These are phyloP conservation scores for Macrostomum lignano DNA, from an alignment of 1,140 invertebrate species.

Conservation along the genomic window DNA sequence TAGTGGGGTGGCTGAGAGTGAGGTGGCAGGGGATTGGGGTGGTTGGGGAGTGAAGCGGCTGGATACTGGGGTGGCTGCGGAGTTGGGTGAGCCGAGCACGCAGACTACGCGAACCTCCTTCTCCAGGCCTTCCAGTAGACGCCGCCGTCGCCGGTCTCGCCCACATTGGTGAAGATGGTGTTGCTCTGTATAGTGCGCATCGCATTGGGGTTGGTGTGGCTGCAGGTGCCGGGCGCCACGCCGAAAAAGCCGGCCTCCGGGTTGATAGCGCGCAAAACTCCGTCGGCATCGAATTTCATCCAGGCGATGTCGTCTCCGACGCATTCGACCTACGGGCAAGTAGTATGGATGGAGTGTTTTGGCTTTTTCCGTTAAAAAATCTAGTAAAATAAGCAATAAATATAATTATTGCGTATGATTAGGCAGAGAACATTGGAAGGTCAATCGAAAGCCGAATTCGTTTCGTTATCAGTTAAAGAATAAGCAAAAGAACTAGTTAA, in stretches of 20 bases:
- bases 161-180: conserved; percentile 7
- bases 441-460: no score
- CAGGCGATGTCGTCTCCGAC: conserved; percentile 77
- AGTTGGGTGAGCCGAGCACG: no score
- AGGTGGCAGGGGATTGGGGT: no score
- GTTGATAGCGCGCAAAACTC: conserved; percentile 5
- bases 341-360: no score
- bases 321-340: conserved; percentile 41
- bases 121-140: conserved; percentile 6
- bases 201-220: conserved; percentile 6
- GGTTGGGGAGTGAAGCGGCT: no score
- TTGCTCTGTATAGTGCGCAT: conserved; percentile 2
- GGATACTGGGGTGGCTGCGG: no score
- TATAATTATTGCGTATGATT: no score
- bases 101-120: conserved; percentile 7
- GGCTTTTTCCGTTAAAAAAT: no score
- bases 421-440: no score
- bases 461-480: no score
- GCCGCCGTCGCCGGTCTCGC: conserved; percentile 4
- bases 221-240: conserved; percentile 5
- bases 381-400: not conserved
- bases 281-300: conserved; percentile 16
- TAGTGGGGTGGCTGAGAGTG: no score
- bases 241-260: conserved; percentile 7
- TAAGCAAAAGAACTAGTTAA: no score